Evolutionary conservation across 2,797 vertebrate genomes (phyloP).

Genomic region (Iguana delicatissima): DNA sequence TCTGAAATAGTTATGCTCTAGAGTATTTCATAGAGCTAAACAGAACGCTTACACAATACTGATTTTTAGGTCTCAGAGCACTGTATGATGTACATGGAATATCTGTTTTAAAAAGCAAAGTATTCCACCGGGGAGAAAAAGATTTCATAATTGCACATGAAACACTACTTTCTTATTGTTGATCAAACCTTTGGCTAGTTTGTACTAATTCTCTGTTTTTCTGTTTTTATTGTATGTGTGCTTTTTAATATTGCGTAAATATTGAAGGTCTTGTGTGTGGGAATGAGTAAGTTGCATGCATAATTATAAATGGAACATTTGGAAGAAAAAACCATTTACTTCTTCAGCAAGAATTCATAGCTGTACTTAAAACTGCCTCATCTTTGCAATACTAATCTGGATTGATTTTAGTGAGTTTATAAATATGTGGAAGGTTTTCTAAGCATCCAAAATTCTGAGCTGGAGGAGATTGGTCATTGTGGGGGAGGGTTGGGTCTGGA

Average conservation of each 20-base stretch:
- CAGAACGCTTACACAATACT: not conserved
- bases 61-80: not conserved
- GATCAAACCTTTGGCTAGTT: not conserved
- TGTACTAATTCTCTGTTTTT: not conserved
- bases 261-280: not conserved
- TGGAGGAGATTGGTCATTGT: no score
- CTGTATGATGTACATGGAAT: not conserved
- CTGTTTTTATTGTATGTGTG: not conserved
- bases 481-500: no score
- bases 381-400: slow-evolving; percentile 1
- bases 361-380: not conserved
- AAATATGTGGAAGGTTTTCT: not conserved
- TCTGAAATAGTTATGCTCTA: not conserved
- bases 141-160: not conserved
- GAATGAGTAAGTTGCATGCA: not conserved
- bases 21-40: not conserved
- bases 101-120: not conserved
- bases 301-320: slow-evolving; percentile 6
- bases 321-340: not conserved
- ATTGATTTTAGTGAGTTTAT: not conserved
- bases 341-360: not conserved
- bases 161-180: not conserved
- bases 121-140: not conserved
- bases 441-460: not conserved
- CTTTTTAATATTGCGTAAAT: slow-evolving; percentile 9